Evolutionary conservation across 1,140 invertebrate species (phyloP), one percentile per base, ranked within the genome.

Genomic region (Probaryconus sp.): DNA sequence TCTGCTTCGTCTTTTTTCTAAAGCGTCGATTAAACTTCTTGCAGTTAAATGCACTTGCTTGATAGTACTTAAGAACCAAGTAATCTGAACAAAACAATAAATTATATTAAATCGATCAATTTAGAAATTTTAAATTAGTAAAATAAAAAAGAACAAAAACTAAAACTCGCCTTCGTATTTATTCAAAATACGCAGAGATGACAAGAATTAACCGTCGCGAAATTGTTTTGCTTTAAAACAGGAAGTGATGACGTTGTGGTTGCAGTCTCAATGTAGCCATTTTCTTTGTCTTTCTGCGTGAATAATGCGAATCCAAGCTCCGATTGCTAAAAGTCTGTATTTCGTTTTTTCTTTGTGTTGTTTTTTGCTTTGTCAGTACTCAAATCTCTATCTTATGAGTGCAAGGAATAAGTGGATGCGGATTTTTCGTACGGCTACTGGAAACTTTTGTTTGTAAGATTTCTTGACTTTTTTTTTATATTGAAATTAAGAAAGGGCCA

Each of bases 41-140:
- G 87, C 83, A n/a, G 87, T 88, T 45, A 87, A 77, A 78, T 88
- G 83, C 3, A 84, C 82, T 74, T 87, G 86, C 24, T 87, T 87
- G 18, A 88, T 87, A 10, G 74, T 84, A 30, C 81, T 82, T 28
- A 88, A 77, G 33, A 88, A 82, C 65, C 77, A 80, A 5, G 81
- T 73, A 2, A 87, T 71, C 85, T 87, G 5, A 53, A 14, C 11
- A 37, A 51, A 35, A 37, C 21, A 48, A 16, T 18, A 42, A 30
- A 30, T 33, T n/a, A n/a, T n/a, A n/a, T n/a, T n/a, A n/a, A n/a
- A n/a, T n/a, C n/a, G n/a, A n/a, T n/a, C n/a, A n/a, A n/a, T n/a
- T n/a, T n/a, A n/a, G n/a, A n/a, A n/a, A n/a, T n/a, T n/a, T n/a
- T n/a, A n/a, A n/a, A n/a, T n/a, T n/a, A n/a, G n/a, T n/a, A n/a